Base-by-base conservation (phyloP, 2,888 invertebrate species). In the Phania funesta region DNA sequence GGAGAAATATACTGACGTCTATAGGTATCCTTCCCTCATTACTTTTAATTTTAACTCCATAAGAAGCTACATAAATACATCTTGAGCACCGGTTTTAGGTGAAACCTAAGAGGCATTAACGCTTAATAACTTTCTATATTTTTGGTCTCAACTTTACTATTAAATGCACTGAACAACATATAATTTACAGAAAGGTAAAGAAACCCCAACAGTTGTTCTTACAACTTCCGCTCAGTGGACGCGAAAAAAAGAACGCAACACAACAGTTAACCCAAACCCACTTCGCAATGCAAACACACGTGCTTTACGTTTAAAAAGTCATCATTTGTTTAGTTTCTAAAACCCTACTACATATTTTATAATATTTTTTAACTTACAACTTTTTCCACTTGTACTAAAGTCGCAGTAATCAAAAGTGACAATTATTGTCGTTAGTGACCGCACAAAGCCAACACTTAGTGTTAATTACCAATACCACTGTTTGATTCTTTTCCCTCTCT, bases 351-450 rank as follows among this genome's bases (percentile, higher is more conserved):
- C n/a, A n/a, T n/a, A 3, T 71, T 41, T 32, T 18, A 29, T 22
- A 54, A 29, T 13, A 41, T 46, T 54, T 65, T 26, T 29, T 24
- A 52, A 38, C 52, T 22, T 26, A 29, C 29, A 46, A 41, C 32
- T 62, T 44, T 24, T 52, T 16, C 16, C 20, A 38, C 24, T 44
- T 26, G 13, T 0, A 20, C 11, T 13, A 1, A n/a, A 24, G 70
- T 46, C 22, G 48, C 20, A 20, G 46, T 78, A 78, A 82, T 82
- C 82, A 82, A 56, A 70, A 82, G 82, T 82, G 82, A 58, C 82
- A 77, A 65, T 64, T 77, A 81, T n/a, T 74, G 78, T 82, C 78
- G 78, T 82, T 78, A 78, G 41, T 82, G 78, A 64, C 82, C 78
- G 70, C 58, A 74, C 70, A 75, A 81, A 78, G 52, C 70, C 74